Percentiles rank a stretch among this genome's conserved stretches.
Evolutionary conservation across 2,797 vertebrate genomes (phyloP).

Genomic region (Typhlichthys eigenmanni): DNA sequence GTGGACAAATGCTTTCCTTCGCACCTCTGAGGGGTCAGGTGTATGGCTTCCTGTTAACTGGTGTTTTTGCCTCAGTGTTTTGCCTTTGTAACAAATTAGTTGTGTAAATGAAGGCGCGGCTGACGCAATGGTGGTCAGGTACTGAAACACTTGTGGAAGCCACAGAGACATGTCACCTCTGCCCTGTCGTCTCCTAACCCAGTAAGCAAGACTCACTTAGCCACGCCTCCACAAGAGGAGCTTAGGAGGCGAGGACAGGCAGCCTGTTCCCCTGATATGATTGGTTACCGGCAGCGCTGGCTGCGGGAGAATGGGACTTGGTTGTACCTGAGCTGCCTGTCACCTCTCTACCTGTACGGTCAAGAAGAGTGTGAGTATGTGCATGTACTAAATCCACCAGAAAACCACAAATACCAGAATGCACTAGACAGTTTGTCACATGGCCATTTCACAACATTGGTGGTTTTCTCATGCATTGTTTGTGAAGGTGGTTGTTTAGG

Average conservation of each 20-base stretch:
- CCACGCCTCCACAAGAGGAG: constrained; percentile 58
- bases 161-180: constrained; percentile 44
- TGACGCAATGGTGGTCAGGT: neutral
- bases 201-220: constrained; percentile 60
- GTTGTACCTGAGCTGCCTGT: constrained; percentile 80
- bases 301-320: constrained; percentile 78
- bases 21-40: neutral
- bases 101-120: no score
- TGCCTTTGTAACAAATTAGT: no score
- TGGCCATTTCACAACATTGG: constrained; percentile 1
- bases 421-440: constrained; percentile 10
- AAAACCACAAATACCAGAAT: constrained; percentile 23
- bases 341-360: constrained; percentile 68
- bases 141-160: constrained; percentile 13
- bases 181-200: constrained; percentile 60
- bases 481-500: neutral
- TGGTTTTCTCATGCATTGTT: neutral
- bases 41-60: neutral
- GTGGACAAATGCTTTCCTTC: neutral
- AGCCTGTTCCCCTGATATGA: constrained; percentile 70
- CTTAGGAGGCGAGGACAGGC: constrained; percentile 56
- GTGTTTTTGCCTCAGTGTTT: constrained; percentile 9
- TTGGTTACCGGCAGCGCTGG: constrained; percentile 78
- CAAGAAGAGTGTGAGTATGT: constrained; percentile 75
- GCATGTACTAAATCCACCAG: constrained; percentile 51